phyloP scores from a whole-genome alignment of 1,140 invertebrate species.

The Lasioglossum baleicum region DNA sequence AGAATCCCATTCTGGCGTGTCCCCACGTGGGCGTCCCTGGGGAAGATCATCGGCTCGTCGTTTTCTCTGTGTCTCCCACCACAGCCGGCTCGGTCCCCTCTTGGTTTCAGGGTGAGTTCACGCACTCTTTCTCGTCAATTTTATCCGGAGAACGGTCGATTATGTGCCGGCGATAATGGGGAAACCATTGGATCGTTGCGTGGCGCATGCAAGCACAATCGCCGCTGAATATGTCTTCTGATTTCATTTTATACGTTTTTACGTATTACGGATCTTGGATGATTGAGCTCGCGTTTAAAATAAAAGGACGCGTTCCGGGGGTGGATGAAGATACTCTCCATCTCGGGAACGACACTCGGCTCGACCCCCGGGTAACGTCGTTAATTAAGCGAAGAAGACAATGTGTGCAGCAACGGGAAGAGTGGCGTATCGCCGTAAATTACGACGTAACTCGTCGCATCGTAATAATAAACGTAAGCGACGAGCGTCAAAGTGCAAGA shows the following conservation, averaged over 20 bases:
- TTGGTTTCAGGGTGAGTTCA: slow-evolving; percentile 50
- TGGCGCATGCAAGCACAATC: too few species aligned
- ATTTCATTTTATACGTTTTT: too few species aligned
- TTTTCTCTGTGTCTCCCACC: slow-evolving; percentile 52
- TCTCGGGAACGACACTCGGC: background rate
- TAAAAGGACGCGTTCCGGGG: too few species aligned
- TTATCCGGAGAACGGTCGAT: slow-evolving; percentile 7
- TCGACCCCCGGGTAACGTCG: slow-evolving; percentile 6
- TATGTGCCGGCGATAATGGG: slow-evolving; percentile 43
- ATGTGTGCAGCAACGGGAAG: background rate
- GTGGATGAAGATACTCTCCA: background rate
- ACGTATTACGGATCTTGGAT: too few species aligned
- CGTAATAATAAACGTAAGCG: slow-evolving; percentile 46
- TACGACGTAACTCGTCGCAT: slow-evolving; percentile 21
- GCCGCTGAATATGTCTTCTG: too few species aligned
- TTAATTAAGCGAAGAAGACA: slow-evolving; percentile 32
- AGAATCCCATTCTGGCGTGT: slow-evolving; percentile 68
- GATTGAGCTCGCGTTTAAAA: too few species aligned
- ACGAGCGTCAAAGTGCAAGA: slow-evolving; percentile 47
- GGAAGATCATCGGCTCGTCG: slow-evolving; percentile 67
- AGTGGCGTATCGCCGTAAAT: slow-evolving; percentile 32
- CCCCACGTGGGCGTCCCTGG: slow-evolving; percentile 65
- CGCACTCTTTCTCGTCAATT: slow-evolving; percentile 32
- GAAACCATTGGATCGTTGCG: slow-evolving; percentile 7
- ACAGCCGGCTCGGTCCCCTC: background rate